A percentile compares a stretch with the other conserved stretches of the same genome.
These are phyloP conservation scores for Ceratosolen solmsi DNA, from an alignment of 1,140 invertebrate species.

Conservation along the genomic window DNA sequence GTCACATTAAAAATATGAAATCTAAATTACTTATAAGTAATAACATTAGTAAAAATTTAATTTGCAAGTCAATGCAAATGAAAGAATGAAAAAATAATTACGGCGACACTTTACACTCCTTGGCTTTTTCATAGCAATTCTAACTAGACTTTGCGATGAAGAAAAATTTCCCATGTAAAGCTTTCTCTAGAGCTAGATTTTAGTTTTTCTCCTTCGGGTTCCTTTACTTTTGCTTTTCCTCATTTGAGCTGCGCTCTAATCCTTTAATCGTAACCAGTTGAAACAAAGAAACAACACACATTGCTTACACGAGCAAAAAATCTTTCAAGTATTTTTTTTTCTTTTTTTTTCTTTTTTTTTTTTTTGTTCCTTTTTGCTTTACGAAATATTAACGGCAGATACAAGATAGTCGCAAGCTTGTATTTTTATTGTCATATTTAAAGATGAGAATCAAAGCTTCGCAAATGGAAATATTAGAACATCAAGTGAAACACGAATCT, in stretches of 20 bases:
- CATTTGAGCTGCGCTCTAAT: background rate
- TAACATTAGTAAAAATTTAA: conserved; percentile 30
- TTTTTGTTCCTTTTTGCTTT: too few species aligned
- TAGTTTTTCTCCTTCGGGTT: conserved; percentile 23
- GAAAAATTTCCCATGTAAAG: conserved; percentile 20
- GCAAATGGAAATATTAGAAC: too few species aligned
- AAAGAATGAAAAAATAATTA: conserved; percentile 22
- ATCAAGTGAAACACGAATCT: too few species aligned
- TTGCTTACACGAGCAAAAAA: background rate
- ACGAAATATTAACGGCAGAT: too few species aligned
- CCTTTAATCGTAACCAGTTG: background rate
- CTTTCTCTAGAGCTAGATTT: conserved; percentile 33
- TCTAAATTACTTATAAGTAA: conserved; percentile 31
- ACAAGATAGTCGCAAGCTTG: too few species aligned
- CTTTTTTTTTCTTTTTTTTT: too few species aligned
- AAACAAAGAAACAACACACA: conserved; percentile 36
- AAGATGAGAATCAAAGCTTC: too few species aligned
- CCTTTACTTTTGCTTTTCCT: background rate
- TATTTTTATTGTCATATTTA: too few species aligned
- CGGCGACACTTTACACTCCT: background rate
- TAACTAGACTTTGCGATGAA: conserved; percentile 1
- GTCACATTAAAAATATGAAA: conserved; percentile 25
- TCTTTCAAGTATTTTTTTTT: too few species aligned
- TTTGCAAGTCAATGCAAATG: conserved; percentile 31
- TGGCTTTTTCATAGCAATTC: background rate